Conservation (phyloP, 2,888 invertebrate genomes). For the Rotaria magnacalcarata region DNA sequence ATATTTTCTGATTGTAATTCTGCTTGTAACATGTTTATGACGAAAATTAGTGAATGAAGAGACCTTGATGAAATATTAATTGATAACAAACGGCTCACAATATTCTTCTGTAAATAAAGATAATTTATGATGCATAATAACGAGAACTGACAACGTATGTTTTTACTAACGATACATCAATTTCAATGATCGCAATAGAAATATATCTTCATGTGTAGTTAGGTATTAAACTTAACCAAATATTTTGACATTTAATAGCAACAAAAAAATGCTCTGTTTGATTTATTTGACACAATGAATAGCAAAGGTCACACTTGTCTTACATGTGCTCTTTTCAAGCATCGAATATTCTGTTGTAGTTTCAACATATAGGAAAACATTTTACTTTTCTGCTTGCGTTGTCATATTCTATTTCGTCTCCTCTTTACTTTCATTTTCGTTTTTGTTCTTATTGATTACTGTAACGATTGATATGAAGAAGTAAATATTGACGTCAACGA, state of each 20-base stretch:
- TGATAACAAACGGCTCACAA: too few species aligned
- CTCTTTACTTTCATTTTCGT: neutral
- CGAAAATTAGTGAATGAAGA: too few species aligned
- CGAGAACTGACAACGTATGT: too few species aligned
- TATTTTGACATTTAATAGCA: neutral
- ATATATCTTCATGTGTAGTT: neutral
- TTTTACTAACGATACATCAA: too few species aligned
- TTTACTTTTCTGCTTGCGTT: neutral
- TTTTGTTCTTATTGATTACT: neutral
- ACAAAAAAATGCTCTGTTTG: neutral
- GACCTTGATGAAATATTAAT: too few species aligned
- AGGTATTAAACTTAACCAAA: neutral
- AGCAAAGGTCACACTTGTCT: neutral
- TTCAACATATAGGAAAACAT: neutral
- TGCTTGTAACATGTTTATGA: too few species aligned
- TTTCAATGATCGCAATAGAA: neutral
- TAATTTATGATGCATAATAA: too few species aligned
- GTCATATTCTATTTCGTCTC: neutral
- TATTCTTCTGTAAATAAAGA: too few species aligned
- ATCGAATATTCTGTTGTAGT: neutral
- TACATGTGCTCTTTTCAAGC: neutral
- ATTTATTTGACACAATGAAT: neutral
- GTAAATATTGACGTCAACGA: neutral
- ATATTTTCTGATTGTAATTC: too few species aligned
- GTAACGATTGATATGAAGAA: neutral